phyloP scores from a whole-genome alignment of 1,140 invertebrate species.

The Heterodera carotae region DNA sequence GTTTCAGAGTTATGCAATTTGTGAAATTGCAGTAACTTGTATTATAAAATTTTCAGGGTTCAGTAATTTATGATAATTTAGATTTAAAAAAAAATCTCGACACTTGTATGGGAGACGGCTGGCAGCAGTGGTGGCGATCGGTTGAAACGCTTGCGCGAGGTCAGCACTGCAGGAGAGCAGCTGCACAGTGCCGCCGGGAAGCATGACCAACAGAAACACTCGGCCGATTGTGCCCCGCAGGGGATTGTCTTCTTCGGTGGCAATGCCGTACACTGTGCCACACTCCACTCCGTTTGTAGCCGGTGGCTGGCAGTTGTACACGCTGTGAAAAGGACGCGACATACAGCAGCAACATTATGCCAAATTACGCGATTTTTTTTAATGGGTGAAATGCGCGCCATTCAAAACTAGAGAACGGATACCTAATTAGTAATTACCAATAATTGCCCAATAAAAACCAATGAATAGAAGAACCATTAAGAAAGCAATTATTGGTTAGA shows the following conservation, averaged over 20 bases:
- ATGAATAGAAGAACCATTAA: too few species aligned
- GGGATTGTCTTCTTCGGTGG: constrained; percentile 45
- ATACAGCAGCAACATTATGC: too few species aligned
- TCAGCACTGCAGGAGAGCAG: constrained; percentile 15
- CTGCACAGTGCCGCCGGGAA: constrained; percentile 28
- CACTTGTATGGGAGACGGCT: constrained; percentile 45
- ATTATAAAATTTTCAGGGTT: too few species aligned
- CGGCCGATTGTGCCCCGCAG: not conserved
- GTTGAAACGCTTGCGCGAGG: constrained; percentile 23
- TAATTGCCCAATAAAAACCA: too few species aligned
- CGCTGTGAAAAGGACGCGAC: constrained; percentile 49
- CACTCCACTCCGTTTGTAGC: constrained; percentile 42
- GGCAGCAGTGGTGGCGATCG: constrained; percentile 40
- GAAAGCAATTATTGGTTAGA: too few species aligned
- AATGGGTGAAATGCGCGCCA: too few species aligned
- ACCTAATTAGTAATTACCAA: too few species aligned
- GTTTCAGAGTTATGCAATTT: too few species aligned
- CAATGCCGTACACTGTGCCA: constrained; percentile 60
- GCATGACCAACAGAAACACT: constrained; percentile 18
- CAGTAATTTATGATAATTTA: too few species aligned
- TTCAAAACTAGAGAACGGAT: too few species aligned
- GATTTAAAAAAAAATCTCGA: not conserved
- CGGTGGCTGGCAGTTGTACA: constrained; percentile 52
- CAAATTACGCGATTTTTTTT: too few species aligned
- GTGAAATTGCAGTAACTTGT: too few species aligned